phyloP scores from a whole-genome alignment of 2,113 vertebrate species.

The Rattus norvegicus region DNA sequence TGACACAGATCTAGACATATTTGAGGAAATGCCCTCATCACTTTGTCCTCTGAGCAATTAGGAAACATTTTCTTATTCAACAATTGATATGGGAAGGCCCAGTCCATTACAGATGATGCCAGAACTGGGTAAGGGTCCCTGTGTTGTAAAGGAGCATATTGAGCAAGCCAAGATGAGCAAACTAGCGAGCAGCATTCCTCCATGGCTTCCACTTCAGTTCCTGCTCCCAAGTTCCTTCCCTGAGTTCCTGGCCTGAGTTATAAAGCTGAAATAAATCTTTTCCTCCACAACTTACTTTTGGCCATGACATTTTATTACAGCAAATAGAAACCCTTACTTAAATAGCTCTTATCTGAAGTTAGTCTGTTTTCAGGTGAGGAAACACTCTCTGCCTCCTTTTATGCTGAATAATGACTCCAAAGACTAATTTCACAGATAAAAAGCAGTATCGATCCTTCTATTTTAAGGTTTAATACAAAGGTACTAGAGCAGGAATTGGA shows the following conservation, averaged over 20 bases:
- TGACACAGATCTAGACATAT: neutral
- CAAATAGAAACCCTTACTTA: neutral
- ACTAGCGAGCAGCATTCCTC: neutral
- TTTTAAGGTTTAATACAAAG: slow-evolving; percentile 77
- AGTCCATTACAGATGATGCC: neutral
- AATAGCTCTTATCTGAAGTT: neutral
- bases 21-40: neutral
- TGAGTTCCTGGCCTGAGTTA: neutral
- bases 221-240: neutral
- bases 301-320: neutral
- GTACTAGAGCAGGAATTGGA: slow-evolving; percentile 43
- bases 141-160: neutral
- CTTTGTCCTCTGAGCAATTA: neutral
- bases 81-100: neutral
- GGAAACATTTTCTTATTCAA: neutral
- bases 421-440: slow-evolving; percentile 70
- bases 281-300: neutral
- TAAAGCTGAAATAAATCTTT: neutral
- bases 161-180: neutral
- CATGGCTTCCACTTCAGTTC: neutral
- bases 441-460: slow-evolving; percentile 76
- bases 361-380: slow-evolving; percentile 20
- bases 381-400: slow-evolving; percentile 60
- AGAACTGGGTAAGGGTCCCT: neutral
- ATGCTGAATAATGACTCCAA: slow-evolving; percentile 68